Conservation (phyloP, 2,797 vertebrate species). For the Valencia hispanica region DNA sequence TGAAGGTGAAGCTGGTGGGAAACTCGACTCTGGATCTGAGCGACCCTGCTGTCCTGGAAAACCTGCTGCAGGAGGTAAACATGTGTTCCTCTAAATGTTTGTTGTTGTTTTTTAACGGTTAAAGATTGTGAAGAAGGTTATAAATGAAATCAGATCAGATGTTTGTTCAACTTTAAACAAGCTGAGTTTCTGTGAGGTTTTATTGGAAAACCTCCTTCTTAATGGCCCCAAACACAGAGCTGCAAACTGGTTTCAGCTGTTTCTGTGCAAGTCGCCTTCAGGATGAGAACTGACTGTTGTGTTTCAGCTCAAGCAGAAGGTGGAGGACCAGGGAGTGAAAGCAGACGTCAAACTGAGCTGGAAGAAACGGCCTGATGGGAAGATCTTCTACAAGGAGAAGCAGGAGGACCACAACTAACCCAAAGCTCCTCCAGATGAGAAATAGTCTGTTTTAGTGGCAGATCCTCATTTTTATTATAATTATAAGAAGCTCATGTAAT, state of each 20-base stretch:
- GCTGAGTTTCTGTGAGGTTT: background rate
- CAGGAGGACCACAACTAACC: background rate
- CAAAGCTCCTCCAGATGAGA: background rate
- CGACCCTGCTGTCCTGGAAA: background rate
- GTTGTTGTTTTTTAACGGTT: no score
- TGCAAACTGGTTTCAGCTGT: background rate
- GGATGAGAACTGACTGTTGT: background rate
- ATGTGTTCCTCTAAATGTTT: no score
- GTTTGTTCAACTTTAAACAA: background rate
- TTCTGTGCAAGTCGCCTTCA: background rate
- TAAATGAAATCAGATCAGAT: background rate
- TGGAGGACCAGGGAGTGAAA: background rate
- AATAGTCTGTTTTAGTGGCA: background rate
- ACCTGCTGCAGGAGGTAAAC: background rate
- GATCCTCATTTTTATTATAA: background rate
- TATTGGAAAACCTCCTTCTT: background rate
- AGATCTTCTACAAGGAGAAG: background rate
- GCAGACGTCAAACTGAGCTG: constrained; percentile 2
- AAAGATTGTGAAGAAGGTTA: background rate
- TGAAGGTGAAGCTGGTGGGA: background rate
- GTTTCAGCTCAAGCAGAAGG: constrained; percentile 9
- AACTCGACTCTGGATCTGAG: background rate
- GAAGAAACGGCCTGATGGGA: background rate
- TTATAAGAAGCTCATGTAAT: background rate
- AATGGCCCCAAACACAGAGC: background rate